phyloP scores from a whole-genome alignment of 2,113 vertebrate genomes.

The Zosterops borbonicus region DNA sequence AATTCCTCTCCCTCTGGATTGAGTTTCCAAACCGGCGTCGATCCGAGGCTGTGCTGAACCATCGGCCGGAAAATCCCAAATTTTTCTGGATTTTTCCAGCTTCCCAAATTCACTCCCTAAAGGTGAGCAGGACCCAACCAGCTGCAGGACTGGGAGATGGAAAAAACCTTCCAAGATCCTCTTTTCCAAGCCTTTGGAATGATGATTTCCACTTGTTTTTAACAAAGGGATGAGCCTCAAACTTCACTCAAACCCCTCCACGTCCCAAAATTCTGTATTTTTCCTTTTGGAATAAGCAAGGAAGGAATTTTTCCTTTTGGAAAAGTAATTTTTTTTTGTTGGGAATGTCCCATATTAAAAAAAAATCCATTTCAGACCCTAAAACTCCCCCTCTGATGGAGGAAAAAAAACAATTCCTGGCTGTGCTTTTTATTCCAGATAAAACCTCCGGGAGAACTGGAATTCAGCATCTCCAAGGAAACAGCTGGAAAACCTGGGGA shows the following conservation, averaged over 20 bases:
- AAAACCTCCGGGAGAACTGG: neutral
- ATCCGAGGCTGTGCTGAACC: neutral
- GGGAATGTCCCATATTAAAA: neutral
- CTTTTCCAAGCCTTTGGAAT: neutral
- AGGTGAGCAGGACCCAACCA: rapidly evolving
- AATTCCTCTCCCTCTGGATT: neutral
- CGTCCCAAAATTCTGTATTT: rapidly evolving
- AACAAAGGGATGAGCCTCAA: neutral
- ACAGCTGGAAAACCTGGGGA: too few relatives aligned
- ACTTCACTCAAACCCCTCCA: neutral
- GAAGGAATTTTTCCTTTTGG: neutral
- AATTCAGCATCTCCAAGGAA: too few relatives aligned
- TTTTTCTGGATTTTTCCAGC: too few relatives aligned
- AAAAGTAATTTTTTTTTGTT: neutral
- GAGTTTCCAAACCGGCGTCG: neutral
- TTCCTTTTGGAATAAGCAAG: neutral
- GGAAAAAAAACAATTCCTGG: neutral
- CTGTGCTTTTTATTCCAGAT: neutral
- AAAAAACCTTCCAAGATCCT: neutral
- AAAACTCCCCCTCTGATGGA: neutral
- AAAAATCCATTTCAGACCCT: neutral
- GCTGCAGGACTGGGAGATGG: neutral
- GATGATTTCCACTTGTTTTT: neutral
- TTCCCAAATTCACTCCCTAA: neutral
- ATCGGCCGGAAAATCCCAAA: neutral